These are phyloP conservation scores for Cryptotis parvus DNA, from an alignment of 2,113 vertebrate genomes.

Conservation along the genomic window DNA sequence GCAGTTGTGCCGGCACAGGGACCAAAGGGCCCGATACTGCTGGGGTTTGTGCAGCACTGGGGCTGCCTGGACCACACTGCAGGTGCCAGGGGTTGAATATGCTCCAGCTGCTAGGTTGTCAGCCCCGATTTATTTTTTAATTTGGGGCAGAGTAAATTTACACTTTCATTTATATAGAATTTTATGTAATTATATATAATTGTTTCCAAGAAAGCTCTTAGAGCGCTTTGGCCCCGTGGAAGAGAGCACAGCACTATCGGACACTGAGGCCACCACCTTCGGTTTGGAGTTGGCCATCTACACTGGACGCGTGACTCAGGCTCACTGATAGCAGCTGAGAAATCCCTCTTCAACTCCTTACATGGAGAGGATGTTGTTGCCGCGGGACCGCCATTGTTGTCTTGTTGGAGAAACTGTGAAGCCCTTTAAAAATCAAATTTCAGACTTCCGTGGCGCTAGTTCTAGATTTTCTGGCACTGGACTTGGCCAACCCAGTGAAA, in stretches of 20 bases:
- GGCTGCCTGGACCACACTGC: too few relatives aligned
- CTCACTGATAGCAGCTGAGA: background rate
- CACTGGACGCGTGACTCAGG: background rate
- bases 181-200: background rate
- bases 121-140: too few relatives aligned
- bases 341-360: fast-evolving
- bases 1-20: too few relatives aligned
- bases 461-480: conserved; percentile 47
- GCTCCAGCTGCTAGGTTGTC: too few relatives aligned
- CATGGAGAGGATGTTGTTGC: conserved; percentile 22
- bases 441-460: background rate
- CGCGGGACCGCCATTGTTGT: conserved; percentile 59
- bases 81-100: too few relatives aligned
- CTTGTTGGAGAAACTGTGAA: conserved; percentile 17
- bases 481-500: background rate
- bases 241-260: conserved; percentile 11
- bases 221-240: conserved; percentile 33
- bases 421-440: background rate
- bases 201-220: conserved; percentile 8
- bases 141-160: too few relatives aligned
- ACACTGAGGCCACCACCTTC: background rate
- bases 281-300: background rate
- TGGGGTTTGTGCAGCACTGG: too few relatives aligned
- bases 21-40: too few relatives aligned
- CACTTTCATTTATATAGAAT: too few relatives aligned